phyloP scores from a whole-genome alignment of 2,797 vertebrate species.

The Pteronotus mesoamericanus region DNA sequence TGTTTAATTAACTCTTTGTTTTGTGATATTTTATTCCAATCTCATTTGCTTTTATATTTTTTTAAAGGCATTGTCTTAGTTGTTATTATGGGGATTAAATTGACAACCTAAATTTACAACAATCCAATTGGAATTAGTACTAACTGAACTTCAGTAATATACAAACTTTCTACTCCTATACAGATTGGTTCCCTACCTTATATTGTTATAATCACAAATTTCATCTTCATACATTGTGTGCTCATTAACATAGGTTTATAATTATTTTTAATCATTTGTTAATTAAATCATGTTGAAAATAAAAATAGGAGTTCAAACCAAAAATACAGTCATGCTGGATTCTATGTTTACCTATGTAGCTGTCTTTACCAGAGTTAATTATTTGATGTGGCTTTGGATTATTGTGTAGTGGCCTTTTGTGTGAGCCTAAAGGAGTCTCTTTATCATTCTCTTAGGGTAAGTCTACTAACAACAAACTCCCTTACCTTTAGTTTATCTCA shows the following conservation, averaged over 20 bases:
- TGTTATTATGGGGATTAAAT: not conserved
- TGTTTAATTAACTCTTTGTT: not conserved
- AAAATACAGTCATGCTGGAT: not conserved
- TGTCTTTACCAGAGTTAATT: not conserved
- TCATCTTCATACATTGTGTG: not conserved
- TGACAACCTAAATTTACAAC: slow-evolving; percentile 9
- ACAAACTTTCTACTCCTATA: not conserved
- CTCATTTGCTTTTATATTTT: not conserved
- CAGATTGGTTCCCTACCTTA: not conserved
- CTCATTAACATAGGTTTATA: not conserved
- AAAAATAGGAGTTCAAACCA: not conserved
- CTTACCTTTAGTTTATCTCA: not conserved
- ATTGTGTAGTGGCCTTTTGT: not conserved
- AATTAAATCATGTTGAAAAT: not conserved
- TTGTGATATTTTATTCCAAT: not conserved
- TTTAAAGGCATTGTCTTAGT: not conserved
- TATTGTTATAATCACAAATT: not conserved
- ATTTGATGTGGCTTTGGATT: not conserved
- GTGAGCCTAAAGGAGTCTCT: not conserved
- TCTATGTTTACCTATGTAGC: not conserved
- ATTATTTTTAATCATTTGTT: slow-evolving; percentile 26
- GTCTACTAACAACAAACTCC: not conserved
- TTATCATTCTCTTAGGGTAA: not conserved
- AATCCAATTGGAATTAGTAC: slow-evolving; percentile 20
- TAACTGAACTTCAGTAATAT: slow-evolving; percentile 16